Evolutionary conservation across 2,888 invertebrate genomes (phyloP), one percentile per base, ranked within the genome.

Genomic region (Lissocephala sabroskyi): DNA sequence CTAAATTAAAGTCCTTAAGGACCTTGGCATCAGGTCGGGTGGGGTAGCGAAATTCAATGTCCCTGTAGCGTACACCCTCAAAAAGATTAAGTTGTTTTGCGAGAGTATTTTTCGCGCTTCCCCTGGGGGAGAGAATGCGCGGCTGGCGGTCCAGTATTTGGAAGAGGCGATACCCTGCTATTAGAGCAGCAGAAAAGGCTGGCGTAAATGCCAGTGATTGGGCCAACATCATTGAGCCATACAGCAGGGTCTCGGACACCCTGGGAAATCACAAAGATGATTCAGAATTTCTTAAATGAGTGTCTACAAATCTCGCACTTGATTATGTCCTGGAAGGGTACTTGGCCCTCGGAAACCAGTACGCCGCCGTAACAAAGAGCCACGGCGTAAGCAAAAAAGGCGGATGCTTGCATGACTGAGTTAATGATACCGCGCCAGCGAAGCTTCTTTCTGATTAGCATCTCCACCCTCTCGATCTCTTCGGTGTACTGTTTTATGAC

Each of bases 1-100:
- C 86, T 42, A 94, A 84, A 46, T 89, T 87, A 7, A 94, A 81
- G 0, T 91, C 91, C 52, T 90, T 89, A 1, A 97, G 85, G 17
- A 96, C 91, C 55, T 89, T 87, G 28, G 89, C 88, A 66, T 93
- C 92, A 3, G 89, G 87, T 5, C 96, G 87, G 0, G 93, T 91
- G 1, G 96, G 95, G 84, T 97, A 97, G 19, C 89, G 88, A 85
- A 96, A 96, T 59, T 88, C 87, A 1, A 94, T 86, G 67, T 89
- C 87, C 30, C 88, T 86, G 82, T 92, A 92, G 30, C 88, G 79
- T 0, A 84, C 77, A 6, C 84, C 84, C 41, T 84, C 82, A 17
- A 80, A 77, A 2, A 82, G 68, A 64, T 82, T 82, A 23, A 82
- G 35, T 30, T 78, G 82, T 45, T 75, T 82, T 13, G 77, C 80